These are phyloP conservation scores for Aphidius ervi DNA, from an alignment of 1,140 invertebrate genomes.

Conservation along the genomic window DNA sequence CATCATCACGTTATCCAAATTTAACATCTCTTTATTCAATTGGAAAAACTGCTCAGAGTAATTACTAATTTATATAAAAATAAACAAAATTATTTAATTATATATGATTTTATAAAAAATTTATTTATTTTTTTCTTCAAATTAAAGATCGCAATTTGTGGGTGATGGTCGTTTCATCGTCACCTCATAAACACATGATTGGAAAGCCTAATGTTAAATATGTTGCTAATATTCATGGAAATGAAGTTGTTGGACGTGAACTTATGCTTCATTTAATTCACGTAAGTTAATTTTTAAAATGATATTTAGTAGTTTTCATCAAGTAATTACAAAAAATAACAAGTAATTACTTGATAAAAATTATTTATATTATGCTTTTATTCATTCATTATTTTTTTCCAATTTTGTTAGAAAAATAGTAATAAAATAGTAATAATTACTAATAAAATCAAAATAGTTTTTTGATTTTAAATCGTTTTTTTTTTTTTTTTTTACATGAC, in stretches of 20 bases:
- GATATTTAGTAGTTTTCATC: background rate
- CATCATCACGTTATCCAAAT: slow-evolving; percentile 75
- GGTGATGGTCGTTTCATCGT: slow-evolving; percentile 90
- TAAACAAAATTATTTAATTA: background rate
- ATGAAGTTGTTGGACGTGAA: slow-evolving; percentile 84
- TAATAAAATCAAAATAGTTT: too few species aligned
- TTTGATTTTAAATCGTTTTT: too few species aligned
- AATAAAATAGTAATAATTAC: too few species aligned
- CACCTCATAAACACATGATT: slow-evolving; percentile 85
- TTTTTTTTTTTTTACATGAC: background rate
- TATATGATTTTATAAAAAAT: background rate
- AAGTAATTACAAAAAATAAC: too few species aligned
- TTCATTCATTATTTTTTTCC: too few species aligned
- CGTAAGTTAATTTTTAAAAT: slow-evolving; percentile 50
- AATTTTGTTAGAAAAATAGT: too few species aligned
- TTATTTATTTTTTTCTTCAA: background rate
- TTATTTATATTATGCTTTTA: too few species aligned
- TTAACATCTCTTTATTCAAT: slow-evolving; percentile 87
- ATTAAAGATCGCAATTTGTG: slow-evolving; percentile 80
- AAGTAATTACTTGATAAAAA: too few species aligned
- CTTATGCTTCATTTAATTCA: slow-evolving; percentile 82
- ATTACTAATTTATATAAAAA: background rate
- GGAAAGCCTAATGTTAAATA: slow-evolving; percentile 90
- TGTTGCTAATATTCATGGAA: slow-evolving; percentile 88
- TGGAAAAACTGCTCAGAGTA: slow-evolving; percentile 89